A percentile compares a stretch with the other conserved stretches of the same genome.
phyloP scores from a whole-genome alignment of 2,113 vertebrate species.

The Nibea albiflora region DNA sequence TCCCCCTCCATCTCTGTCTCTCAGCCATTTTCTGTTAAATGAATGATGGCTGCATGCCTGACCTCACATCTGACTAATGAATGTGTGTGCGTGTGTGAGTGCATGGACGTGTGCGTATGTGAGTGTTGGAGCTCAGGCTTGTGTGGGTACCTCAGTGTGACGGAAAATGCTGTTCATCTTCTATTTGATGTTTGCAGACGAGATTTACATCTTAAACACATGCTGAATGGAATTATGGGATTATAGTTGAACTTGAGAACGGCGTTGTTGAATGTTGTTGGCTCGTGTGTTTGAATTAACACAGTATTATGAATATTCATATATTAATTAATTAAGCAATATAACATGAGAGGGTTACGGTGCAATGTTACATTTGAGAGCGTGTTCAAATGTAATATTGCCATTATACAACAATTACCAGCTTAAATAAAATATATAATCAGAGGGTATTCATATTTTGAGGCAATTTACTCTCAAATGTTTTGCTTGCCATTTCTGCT shows the following conservation, averaged over 20 bases:
- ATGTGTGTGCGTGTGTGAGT: constrained; percentile 11
- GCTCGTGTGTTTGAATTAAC: not conserved
- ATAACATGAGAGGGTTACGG: too few relatives aligned
- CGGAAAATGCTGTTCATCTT: not conserved
- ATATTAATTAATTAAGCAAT: not conserved
- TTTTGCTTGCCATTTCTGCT: too few relatives aligned
- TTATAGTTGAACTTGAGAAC: not conserved
- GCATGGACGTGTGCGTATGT: not conserved
- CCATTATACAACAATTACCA: too few relatives aligned
- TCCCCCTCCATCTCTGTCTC: constrained; percentile 38
- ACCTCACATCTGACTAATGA: constrained; percentile 64
- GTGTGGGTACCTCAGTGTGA: not conserved
- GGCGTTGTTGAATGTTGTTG: not conserved
- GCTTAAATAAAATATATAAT: too few relatives aligned
- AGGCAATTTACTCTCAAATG: too few relatives aligned
- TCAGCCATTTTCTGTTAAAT: constrained; percentile 54
- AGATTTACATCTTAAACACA: not conserved
- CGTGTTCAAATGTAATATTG: too few relatives aligned
- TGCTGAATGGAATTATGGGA: not conserved
- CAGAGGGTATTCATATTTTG: too few relatives aligned
- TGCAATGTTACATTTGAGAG: too few relatives aligned
- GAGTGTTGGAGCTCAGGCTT: constrained; percentile 2
- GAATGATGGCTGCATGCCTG: constrained; percentile 62
- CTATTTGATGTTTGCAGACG: constrained; percentile 11
- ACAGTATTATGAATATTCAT: not conserved